Evolutionary conservation across 2,113 vertebrate species (phyloP), one percentile per base, ranked within the genome.

Genomic region (Isurus oxyrinchus): DNA sequence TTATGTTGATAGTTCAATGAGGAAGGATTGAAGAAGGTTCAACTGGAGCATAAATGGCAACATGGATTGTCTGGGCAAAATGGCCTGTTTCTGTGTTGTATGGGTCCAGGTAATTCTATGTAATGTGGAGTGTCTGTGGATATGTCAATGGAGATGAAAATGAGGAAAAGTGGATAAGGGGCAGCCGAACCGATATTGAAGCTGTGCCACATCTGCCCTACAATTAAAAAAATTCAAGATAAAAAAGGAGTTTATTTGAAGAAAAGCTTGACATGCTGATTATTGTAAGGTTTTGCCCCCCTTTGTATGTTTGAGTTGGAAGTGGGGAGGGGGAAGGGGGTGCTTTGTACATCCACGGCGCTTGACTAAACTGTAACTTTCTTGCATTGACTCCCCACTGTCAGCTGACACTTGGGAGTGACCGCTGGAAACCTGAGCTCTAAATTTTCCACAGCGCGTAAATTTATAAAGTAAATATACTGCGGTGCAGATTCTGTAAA

Each of bases 381-480:
- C 13, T 61, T 5, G 14, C 55, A 14, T 59, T 59, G 57, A 35
- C 55, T 61, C 4, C 55, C 61, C 57, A 14, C 79, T 44, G 79
- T 5, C 14, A 13, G 63, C 79, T 81, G 79, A 44, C 79, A 81
- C n/a, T 79, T 16, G 16, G 44, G 14, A 21, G 25, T 31, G 53
- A 57, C 87, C 87, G 0, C 8, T 90, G 53, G 87, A 90, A 90
- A 61, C 31, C 14, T 16, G 88, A 93, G 57, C 88, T 93, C 88
- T 19, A 11, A 61, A 35, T 93, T n/a, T 14, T 59, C 88, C 57
- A 61, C 81, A 84, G 81, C 40, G 57, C 0, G 88, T 35, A 59
- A 21, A 93, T 93, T 19, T 61, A 13, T n/a, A n/a, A 93, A 93
- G 61, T 93, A 93, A 93, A 93, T 61, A 93, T 57, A 61, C 57